Percentiles rank a stretch among this genome's conserved stretches.
phyloP scores from a whole-genome alignment of 1,140 invertebrate species.

The Hypothenemus hampei region DNA sequence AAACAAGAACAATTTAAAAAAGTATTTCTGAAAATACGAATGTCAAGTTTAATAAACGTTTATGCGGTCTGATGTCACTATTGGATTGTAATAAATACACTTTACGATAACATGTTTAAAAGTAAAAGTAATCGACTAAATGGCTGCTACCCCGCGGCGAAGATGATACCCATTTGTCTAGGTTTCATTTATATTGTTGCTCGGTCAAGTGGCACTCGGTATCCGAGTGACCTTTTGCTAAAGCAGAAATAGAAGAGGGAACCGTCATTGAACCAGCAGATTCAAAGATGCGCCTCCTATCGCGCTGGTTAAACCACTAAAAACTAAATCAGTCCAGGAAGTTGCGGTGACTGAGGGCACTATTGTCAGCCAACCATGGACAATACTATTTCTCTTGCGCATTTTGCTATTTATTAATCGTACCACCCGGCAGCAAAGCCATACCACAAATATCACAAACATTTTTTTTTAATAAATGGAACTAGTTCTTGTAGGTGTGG shows the following conservation, averaged over 20 bases:
- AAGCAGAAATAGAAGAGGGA: too few species aligned
- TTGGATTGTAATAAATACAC: not conserved
- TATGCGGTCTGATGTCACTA: not conserved
- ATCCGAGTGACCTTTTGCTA: conserved; percentile 13
- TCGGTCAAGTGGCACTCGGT: conserved; percentile 20
- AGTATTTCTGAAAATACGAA: too few species aligned
- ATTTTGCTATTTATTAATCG: conserved; percentile 1
- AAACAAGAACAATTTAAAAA: not conserved
- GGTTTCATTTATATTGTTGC: conserved; percentile 17
- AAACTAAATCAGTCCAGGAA: conserved; percentile 8
- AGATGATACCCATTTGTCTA: conserved; percentile 14
- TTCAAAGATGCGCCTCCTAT: conserved; percentile 9
- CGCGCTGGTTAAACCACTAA: not conserved
- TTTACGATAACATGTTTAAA: conserved; percentile 2
- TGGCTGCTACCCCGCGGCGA: conserved; percentile 2
- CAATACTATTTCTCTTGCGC: not conserved
- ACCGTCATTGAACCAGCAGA: conserved; percentile 2
- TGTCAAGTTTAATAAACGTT: not conserved
- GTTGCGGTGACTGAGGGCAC: not conserved
- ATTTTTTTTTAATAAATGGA: too few species aligned
- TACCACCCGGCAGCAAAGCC: too few species aligned
- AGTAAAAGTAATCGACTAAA: conserved; percentile 12
- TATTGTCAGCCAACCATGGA: conserved; percentile 5
- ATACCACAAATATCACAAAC: too few species aligned
- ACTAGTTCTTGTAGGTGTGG: too few species aligned